Conservation (phyloP, 2,888 invertebrate genomes). For the Drosophila helvetica region DNA sequence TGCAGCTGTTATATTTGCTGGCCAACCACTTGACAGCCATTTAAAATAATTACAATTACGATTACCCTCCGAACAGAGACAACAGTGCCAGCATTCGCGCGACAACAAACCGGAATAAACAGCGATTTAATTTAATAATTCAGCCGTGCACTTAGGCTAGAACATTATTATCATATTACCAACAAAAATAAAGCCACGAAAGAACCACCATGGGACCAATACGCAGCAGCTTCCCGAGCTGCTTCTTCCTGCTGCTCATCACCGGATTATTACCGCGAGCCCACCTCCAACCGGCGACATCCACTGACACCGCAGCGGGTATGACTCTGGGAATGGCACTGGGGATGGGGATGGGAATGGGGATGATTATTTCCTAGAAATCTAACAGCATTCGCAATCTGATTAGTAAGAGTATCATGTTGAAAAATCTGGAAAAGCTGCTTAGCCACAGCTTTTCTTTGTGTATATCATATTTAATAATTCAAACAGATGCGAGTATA, state of each 20-base stretch:
- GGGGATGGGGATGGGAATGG: neutral
- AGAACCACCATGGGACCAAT: constrained; percentile 81
- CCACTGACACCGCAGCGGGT: constrained; percentile 33
- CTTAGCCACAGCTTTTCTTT: constrained; percentile 34
- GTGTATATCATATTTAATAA: neutral
- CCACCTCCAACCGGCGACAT: constrained; percentile 40
- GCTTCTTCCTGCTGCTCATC: constrained; percentile 75
- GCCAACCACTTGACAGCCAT: constrained; percentile 33
- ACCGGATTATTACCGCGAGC: constrained; percentile 80
- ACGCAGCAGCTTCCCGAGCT: constrained; percentile 75
- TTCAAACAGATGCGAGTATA: no score
- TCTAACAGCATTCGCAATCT: constrained; percentile 32
- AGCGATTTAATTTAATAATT: constrained; percentile 71
- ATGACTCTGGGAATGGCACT: constrained; percentile 11
- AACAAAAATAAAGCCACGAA: constrained; percentile 4
- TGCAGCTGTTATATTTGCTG: constrained; percentile 18
- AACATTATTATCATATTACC: constrained; percentile 60
- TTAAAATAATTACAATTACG: constrained; percentile 68
- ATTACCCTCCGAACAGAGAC: constrained; percentile 12
- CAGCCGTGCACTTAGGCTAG: constrained; percentile 60
- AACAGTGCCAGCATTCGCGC: constrained; percentile 28
- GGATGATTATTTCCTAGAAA: constrained; percentile 26
- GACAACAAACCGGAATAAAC: constrained; percentile 33
- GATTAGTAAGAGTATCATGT: constrained; percentile 33
- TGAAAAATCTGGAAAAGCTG: constrained; percentile 24